These are phyloP conservation scores for Hemaris fuciformis DNA, from an alignment of 2,888 invertebrate genomes.

Conservation along the genomic window DNA sequence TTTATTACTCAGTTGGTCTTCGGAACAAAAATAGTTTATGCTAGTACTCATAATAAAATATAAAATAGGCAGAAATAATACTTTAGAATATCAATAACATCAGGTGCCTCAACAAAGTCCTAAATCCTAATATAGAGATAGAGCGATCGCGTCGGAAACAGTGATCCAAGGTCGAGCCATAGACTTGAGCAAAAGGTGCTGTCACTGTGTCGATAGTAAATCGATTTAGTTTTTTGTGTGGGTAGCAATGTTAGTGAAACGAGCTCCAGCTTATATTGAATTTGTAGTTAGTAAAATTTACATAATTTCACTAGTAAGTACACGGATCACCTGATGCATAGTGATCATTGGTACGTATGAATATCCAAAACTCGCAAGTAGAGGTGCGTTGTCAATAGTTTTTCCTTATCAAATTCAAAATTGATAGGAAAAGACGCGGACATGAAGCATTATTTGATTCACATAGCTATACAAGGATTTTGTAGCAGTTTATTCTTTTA, in stretches of 20 bases:
- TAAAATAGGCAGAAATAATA: background rate
- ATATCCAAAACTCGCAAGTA: too few species aligned
- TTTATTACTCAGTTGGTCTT: too few species aligned
- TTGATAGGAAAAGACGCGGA: too few species aligned
- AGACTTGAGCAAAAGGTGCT: background rate
- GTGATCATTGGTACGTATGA: too few species aligned
- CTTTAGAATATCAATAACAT: background rate
- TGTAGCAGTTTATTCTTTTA: too few species aligned
- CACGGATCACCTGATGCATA: too few species aligned
- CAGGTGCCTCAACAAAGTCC: background rate
- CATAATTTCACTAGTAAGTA: background rate
- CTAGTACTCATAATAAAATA: background rate
- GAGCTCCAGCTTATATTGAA: background rate
- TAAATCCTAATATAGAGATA: slow-evolving; percentile 8
- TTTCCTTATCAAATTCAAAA: too few species aligned
- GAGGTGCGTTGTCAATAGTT: too few species aligned
- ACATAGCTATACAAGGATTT: too few species aligned
- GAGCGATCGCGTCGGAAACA: slow-evolving; percentile 2
- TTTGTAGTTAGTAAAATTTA: background rate
- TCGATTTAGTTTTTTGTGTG: background rate
- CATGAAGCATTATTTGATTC: too few species aligned
- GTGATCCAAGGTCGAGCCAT: background rate
- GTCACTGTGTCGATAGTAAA: background rate
- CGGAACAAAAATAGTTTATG: too few species aligned
- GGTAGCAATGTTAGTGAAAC: background rate